Percentiles rank a stretch among this genome's conserved stretches.
These are phyloP conservation scores for Emmelina monodactyla DNA, from an alignment of 2,888 invertebrate genomes.

Conservation along the genomic window DNA sequence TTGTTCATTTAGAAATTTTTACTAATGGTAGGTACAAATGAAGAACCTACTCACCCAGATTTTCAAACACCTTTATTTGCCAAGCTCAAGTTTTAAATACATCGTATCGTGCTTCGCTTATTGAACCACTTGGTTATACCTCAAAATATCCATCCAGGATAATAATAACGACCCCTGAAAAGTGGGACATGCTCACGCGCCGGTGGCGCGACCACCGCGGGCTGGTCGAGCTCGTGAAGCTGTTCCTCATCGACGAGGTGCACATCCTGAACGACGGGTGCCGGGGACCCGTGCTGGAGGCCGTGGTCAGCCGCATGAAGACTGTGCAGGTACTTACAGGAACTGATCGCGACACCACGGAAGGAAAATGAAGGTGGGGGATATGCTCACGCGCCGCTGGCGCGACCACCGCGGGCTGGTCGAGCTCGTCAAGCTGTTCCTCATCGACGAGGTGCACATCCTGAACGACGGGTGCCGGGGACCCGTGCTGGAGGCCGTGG, in stretches of 20 bases:
- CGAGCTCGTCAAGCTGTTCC: conserved; percentile 69
- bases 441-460: conserved; percentile 82
- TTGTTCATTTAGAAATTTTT: too few relatives aligned
- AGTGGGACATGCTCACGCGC: conserved; percentile 83
- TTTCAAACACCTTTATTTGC: too few relatives aligned
- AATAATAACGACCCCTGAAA: conserved; percentile 84
- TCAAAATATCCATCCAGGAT: too few relatives aligned
- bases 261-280: conserved; percentile 76
- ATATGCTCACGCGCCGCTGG: conserved; percentile 79
- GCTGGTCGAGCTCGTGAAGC: conserved; percentile 68
- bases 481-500: conserved; percentile 79
- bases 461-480: conserved; percentile 76
- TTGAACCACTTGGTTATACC: too few relatives aligned
- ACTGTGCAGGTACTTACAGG: conserved; percentile 68
- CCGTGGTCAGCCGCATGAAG: conserved; percentile 83
- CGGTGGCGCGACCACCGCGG: conserved; percentile 73
- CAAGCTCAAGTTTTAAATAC: too few relatives aligned
- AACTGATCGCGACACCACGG: too few relatives aligned
- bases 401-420: conserved; percentile 71
- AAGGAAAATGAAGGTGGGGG: too few relatives aligned
- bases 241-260: conserved; percentile 80
- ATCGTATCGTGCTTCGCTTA: too few relatives aligned
- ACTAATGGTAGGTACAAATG: too few relatives aligned
- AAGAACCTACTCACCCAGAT: too few relatives aligned
- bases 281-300: conserved; percentile 80